Evolutionary conservation across 2,888 invertebrate genomes (phyloP).

Genomic region (Noctua comes): DNA sequence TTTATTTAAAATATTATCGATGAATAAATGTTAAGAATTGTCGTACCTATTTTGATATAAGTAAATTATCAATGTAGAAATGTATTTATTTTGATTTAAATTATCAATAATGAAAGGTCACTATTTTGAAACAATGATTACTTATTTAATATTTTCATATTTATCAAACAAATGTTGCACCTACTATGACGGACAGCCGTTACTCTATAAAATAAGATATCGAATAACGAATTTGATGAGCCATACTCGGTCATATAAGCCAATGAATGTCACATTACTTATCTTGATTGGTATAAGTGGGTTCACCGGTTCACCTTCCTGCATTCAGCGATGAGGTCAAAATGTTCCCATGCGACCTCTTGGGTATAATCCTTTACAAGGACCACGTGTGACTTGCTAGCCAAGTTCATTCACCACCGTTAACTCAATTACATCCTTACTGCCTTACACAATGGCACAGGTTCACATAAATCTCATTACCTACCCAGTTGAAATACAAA

Average conservation of each 20-base stretch:
- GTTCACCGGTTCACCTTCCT: constrained; percentile 54
- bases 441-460: constrained; percentile 34
- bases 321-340: constrained; percentile 59
- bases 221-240: background rate
- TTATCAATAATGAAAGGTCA: background rate
- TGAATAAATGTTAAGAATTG: background rate
- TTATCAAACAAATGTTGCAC: background rate
- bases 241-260: constrained; percentile 33
- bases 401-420: constrained; percentile 78
- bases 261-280: constrained; percentile 25
- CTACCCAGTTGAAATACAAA: constrained; percentile 24
- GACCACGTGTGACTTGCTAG: constrained; percentile 44
- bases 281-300: constrained; percentile 60
- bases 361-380: constrained; percentile 34
- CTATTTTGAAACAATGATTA: background rate
- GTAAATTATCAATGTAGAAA: constrained; percentile 3
- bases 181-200: background rate
- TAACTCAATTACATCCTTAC: constrained; percentile 71
- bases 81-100: background rate
- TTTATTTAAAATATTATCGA: background rate
- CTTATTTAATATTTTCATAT: background rate
- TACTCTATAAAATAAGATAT: background rate
- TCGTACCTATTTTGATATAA: background rate
- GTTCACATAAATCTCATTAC: constrained; percentile 25
- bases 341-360: constrained; percentile 57